Evolutionary conservation across 2,888 invertebrate genomes (phyloP).

Genomic region (Yponomeuta malinellus): DNA sequence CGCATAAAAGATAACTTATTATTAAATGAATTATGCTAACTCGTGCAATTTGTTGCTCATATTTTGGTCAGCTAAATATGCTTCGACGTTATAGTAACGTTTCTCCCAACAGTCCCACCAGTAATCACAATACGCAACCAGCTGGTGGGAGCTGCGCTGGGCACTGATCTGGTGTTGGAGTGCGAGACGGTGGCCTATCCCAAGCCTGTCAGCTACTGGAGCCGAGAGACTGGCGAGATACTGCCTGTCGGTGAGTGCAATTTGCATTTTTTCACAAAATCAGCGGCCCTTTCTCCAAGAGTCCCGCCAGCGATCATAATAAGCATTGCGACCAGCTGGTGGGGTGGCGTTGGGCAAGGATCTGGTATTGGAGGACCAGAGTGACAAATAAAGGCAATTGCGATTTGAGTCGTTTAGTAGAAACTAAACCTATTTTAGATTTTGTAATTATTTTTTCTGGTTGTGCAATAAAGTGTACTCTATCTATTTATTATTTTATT

Average conservation of each 20-base stretch:
- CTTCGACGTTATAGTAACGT: no score
- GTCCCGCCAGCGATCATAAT: constrained; percentile 88
- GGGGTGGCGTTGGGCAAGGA: no score
- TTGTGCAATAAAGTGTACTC: no score
- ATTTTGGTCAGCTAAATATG: no score
- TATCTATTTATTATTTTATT: no score
- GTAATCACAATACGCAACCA: constrained; percentile 90
- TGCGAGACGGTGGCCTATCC: constrained; percentile 91
- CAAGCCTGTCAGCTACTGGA: constrained; percentile 92
- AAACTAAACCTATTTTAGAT: no score
- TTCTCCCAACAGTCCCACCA: constrained; percentile 80
- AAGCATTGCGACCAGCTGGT: constrained; percentile 81
- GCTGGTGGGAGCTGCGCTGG: constrained; percentile 85
- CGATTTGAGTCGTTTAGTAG: no score
- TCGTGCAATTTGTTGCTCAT: no score
- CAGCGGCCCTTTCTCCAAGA: constrained; percentile 33
- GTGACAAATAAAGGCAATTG: constrained; percentile 45
- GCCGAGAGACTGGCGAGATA: constrained; percentile 83
- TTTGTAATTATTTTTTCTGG: no score
- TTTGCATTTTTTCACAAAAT: background rate
- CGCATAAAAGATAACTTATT: no score
- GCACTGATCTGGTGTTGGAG: constrained; percentile 84
- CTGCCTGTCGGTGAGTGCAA: constrained; percentile 81
- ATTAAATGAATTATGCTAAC: no score
- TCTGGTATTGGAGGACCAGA: constrained; percentile 47